Evolutionary conservation across 92 coral and sea anemone species (phyloP).

Genomic region (Galaxea fascicularis): DNA sequence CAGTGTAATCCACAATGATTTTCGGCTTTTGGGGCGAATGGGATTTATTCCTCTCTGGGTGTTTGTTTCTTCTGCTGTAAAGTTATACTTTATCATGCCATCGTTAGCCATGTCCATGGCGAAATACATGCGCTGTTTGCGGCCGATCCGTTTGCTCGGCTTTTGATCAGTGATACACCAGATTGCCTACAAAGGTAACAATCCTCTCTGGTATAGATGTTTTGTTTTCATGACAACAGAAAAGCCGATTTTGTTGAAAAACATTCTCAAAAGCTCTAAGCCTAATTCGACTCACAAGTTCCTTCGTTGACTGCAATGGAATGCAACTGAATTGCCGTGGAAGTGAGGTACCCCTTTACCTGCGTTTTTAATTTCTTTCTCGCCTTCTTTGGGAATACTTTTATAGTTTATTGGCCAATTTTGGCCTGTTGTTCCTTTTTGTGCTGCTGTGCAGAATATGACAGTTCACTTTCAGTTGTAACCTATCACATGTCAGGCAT

Average conservation of each 20-base stretch:
- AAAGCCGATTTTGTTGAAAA: not conserved
- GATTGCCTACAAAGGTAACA: not conserved
- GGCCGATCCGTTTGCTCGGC: too few species aligned
- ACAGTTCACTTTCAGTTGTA: not conserved
- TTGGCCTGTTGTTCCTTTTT: not conserved
- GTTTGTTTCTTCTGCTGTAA: not conserved
- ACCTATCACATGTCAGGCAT: not conserved
- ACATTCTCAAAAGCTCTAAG: not conserved
- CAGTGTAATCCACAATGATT: not conserved
- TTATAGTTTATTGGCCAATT: too few species aligned
- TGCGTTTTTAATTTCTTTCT: not conserved
- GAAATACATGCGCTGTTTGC: not conserved
- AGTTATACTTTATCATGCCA: not conserved
- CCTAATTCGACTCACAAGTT: not conserved
- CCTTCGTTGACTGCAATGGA: not conserved
- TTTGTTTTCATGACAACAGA: constrained; percentile 1
- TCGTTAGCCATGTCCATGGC: not conserved
- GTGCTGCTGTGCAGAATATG: not conserved
- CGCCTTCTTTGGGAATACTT: not conserved
- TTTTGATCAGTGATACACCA: too few species aligned
- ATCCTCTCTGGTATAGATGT: not conserved
- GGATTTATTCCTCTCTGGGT: constrained; percentile 31
- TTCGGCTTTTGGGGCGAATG: constrained; percentile 14
- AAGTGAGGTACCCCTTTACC: not conserved
- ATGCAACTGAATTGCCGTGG: not conserved